These are phyloP conservation scores for Dendroctonus ponderosae DNA, from an alignment of 1,140 invertebrate genomes.

Conservation along the genomic window DNA sequence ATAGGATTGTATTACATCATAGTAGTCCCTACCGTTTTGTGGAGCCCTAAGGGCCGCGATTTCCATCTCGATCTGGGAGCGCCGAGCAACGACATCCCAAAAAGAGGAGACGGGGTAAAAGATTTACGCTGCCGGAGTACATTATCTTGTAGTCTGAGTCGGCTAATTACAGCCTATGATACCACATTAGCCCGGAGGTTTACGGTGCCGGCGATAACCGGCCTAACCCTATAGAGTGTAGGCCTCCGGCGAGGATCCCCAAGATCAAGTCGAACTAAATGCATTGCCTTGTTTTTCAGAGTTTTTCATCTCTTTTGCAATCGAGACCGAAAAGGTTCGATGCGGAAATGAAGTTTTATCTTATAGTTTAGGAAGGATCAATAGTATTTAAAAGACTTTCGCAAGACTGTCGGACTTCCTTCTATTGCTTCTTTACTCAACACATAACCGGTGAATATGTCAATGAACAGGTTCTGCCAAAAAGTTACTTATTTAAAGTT, in stretches of 20 bases:
- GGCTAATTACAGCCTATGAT: conserved; percentile 56
- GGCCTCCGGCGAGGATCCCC: conserved; percentile 25
- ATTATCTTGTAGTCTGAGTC: conserved; percentile 58
- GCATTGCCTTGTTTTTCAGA: conserved; percentile 14
- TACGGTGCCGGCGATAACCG: conserved; percentile 47
- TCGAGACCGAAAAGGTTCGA: too few species aligned
- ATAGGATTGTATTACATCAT: background rate
- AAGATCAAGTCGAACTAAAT: conserved; percentile 19
- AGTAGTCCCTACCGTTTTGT: conserved; percentile 16
- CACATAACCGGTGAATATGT: too few species aligned
- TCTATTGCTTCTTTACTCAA: too few species aligned
- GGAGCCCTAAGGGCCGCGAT: conserved; percentile 24
- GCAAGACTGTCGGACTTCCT: too few species aligned
- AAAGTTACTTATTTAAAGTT: too few species aligned
- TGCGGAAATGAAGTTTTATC: too few species aligned
- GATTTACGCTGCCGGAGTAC: conserved; percentile 56
- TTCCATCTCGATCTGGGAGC: conserved; percentile 28
- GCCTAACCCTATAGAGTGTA: conserved; percentile 26
- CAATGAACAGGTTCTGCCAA: too few species aligned
- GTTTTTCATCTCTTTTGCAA: too few species aligned
- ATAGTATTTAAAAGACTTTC: too few species aligned
- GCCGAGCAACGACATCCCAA: conserved; percentile 29
- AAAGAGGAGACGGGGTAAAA: conserved; percentile 49
- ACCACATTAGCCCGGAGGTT: conserved; percentile 53
- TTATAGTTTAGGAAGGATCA: too few species aligned